These are phyloP conservation scores for Ditylenchus weischeri DNA, from an alignment of 2,888 invertebrate species.

Conservation along the genomic window DNA sequence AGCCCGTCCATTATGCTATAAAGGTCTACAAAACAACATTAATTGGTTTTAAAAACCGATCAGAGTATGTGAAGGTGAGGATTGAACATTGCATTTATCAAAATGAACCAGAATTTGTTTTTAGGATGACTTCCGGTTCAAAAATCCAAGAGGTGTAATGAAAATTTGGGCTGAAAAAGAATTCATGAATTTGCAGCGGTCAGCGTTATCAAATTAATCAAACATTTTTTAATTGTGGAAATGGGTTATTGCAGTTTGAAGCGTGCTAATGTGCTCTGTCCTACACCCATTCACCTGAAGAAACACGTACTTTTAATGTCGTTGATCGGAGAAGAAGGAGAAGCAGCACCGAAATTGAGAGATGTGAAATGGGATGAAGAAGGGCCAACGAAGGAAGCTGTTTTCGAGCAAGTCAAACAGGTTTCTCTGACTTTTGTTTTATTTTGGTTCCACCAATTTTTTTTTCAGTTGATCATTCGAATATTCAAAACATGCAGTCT, in stretches of 20 bases:
- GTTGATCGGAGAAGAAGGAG: conserved; percentile 64
- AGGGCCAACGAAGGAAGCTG: conserved; percentile 59
- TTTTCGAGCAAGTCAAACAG: conserved; percentile 62
- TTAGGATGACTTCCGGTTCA: conserved; percentile 66
- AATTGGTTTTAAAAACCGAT: conserved; percentile 66
- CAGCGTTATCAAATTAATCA: conserved; percentile 7
- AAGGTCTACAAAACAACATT: conserved; percentile 66
- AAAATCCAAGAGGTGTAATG: conserved; percentile 66
- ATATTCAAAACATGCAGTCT: conserved; percentile 65
- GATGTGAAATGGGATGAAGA: conserved; percentile 61
- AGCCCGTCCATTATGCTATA: conserved; percentile 38
- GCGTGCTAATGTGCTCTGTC: conserved; percentile 63
- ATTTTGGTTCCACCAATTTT: conserved; percentile 5
- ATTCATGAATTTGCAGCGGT: conserved; percentile 65
- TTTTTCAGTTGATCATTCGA: conserved; percentile 62
- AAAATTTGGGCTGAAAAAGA: conserved; percentile 69
- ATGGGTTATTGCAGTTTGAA: conserved; percentile 59
- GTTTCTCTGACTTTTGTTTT: conserved; percentile 40
- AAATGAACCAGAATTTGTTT: too few species aligned
- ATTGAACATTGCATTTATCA: too few species aligned
- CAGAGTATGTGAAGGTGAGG: conserved; percentile 63
- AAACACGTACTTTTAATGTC: conserved; percentile 67
- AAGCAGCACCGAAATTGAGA: conserved; percentile 65
- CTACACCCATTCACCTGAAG: conserved; percentile 64
- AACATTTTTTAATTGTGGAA: not conserved